These are phyloP conservation scores for Podilymbus podiceps DNA, from an alignment of 2,113 vertebrate species.

Conservation along the genomic window DNA sequence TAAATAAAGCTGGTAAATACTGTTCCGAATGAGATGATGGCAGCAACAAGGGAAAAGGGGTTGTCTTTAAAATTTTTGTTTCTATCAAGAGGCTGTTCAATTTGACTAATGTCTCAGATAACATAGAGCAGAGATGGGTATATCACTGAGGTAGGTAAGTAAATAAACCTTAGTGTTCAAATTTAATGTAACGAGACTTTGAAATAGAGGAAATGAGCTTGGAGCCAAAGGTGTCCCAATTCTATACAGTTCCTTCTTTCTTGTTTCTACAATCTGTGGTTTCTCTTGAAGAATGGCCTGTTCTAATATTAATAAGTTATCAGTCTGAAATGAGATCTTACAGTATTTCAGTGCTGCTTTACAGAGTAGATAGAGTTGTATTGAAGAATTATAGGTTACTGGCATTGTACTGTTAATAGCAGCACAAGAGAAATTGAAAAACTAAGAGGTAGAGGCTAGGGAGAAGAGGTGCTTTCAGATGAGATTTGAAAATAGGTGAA, in stretches of 20 bases:
- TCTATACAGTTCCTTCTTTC: not conserved
- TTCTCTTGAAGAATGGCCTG: conserved; percentile 58
- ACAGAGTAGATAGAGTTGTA: conserved; percentile 46
- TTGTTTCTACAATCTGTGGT: not conserved
- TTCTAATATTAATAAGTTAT: conserved; percentile 47
- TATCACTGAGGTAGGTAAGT: conserved; percentile 8
- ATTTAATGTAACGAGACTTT: not conserved
- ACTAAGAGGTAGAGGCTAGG: conserved; percentile 1
- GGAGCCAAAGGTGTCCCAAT: conserved; percentile 17
- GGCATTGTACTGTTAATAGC: not conserved
- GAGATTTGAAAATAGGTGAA: conserved; percentile 41
- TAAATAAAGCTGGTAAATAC: not conserved
- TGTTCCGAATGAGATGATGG: not conserved
- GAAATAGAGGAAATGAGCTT: conserved; percentile 25
- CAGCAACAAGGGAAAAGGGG: not conserved
- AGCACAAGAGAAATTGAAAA: conserved; percentile 42
- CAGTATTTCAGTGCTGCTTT: conserved; percentile 27
- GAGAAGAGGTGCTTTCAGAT: conserved; percentile 19
- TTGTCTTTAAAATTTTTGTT: not conserved
- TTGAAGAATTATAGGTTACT: conserved; percentile 21
- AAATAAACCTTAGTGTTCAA: conserved; percentile 35
- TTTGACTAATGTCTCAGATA: not conserved
- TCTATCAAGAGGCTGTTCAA: not conserved
- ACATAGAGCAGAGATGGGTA: not conserved
- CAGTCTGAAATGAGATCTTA: too few species aligned